Evolutionary conservation across 1,140 invertebrate genomes (phyloP).

Genomic region (Penaeus chinensis): DNA sequence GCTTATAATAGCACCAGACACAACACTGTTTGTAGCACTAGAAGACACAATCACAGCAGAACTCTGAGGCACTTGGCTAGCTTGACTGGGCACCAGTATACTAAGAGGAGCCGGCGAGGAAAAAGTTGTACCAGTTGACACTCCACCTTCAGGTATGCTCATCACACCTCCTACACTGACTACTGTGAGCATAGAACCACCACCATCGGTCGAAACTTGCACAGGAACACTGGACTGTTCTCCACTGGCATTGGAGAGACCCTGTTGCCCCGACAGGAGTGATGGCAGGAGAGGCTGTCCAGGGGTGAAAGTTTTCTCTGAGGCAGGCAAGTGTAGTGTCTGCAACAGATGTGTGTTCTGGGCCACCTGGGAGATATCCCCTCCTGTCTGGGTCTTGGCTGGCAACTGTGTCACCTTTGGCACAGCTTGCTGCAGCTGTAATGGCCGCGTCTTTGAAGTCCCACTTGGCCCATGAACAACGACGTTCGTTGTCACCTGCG

Average conservation of each 20-base stretch:
- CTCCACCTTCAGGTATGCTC: constrained; percentile 45
- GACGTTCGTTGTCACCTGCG: constrained; percentile 40
- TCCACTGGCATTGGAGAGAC: constrained; percentile 23
- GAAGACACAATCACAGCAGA: constrained; percentile 61
- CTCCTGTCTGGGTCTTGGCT: constrained; percentile 38
- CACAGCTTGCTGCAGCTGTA: constrained; percentile 43
- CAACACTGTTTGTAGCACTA: constrained; percentile 59
- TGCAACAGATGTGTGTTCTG: constrained; percentile 56
- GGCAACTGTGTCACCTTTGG: constrained; percentile 44
- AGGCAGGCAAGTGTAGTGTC: constrained; percentile 49
- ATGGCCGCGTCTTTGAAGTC: constrained; percentile 30
- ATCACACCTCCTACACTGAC: constrained; percentile 52
- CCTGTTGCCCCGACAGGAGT: constrained; percentile 38
- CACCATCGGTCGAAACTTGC: constrained; percentile 44
- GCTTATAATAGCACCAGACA: constrained; percentile 59
- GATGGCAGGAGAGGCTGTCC: constrained; percentile 41
- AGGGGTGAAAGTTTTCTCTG: constrained; percentile 25
- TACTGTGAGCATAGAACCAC: constrained; percentile 50
- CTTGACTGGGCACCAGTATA: constrained; percentile 56
- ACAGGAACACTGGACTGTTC: constrained; percentile 28
- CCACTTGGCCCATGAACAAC: constrained; percentile 29
- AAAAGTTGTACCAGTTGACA: constrained; percentile 53
- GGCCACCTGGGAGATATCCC: constrained; percentile 50
- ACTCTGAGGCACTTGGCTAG: constrained; percentile 60
- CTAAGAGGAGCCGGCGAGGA: constrained; percentile 53